These are phyloP conservation scores for Chorisops tibialis DNA, from an alignment of 2,888 invertebrate species.

Conservation along the genomic window DNA sequence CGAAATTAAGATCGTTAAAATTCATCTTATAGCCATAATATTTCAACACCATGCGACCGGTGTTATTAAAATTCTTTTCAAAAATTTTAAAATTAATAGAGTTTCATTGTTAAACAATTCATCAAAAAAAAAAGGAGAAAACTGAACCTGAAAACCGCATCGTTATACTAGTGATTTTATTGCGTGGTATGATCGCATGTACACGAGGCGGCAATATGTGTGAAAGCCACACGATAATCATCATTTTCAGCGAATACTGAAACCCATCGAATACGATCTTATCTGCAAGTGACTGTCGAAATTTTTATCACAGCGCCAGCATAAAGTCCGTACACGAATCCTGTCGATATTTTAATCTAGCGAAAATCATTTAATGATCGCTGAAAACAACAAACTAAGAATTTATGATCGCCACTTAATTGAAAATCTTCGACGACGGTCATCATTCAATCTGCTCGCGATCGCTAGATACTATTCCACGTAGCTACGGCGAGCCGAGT, in stretches of 20 bases:
- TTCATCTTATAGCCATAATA: not conserved
- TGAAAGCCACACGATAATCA: conserved; percentile 1
- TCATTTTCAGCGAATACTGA: not conserved
- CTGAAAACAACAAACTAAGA: not conserved
- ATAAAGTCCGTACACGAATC: not conserved
- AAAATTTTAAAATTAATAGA: conserved; percentile 8
- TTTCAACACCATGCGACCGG: conserved; percentile 8
- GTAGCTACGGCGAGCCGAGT: not conserved
- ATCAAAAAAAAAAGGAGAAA: conserved; percentile 21
- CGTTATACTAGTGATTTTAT: conserved; percentile 6
- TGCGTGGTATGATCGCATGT: not conserved
- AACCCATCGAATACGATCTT: conserved; percentile 2
- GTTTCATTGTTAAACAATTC: conserved; percentile 7
- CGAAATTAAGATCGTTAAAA: conserved; percentile 8
- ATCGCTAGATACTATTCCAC: not conserved
- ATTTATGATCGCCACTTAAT: conserved; percentile 24
- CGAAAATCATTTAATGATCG: conserved; percentile 2
- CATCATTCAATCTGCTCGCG: conserved; percentile 7
- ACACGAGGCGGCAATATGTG: not conserved
- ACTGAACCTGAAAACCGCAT: conserved; percentile 6
- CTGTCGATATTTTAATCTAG: not conserved
- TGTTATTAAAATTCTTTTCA: conserved; percentile 11
- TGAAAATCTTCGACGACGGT: conserved; percentile 22
- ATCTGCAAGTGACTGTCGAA: conserved; percentile 8
- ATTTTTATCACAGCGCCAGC: conserved; percentile 14